A percentile compares a stretch with the other conserved stretches of the same genome.
Evolutionary conservation across 2,888 invertebrate species (phyloP).

Genomic region (Drosophila longiperda): DNA sequence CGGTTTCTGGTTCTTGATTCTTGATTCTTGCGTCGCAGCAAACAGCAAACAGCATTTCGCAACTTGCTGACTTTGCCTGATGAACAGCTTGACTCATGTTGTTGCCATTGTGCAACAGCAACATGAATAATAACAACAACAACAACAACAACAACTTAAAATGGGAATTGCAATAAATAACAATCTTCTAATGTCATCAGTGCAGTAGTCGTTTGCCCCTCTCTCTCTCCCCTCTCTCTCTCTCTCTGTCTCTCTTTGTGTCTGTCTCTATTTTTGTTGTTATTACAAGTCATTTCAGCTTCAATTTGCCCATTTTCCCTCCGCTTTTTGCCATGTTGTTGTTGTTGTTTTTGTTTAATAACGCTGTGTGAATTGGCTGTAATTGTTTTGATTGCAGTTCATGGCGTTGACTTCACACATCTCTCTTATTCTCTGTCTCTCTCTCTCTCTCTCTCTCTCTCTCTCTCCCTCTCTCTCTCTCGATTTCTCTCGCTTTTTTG

Average conservation of each 20-base stretch:
- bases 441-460: background rate
- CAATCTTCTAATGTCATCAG: constrained; percentile 79
- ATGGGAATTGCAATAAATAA: constrained; percentile 77
- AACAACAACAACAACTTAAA: constrained; percentile 25
- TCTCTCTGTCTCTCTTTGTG: background rate
- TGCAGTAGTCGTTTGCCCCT: constrained; percentile 41
- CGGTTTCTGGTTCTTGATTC: constrained; percentile 28
- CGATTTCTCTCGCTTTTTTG: background rate
- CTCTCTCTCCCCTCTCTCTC: background rate
- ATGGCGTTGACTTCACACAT: constrained; percentile 60
- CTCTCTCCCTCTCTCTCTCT: background rate
- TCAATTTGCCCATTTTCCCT: background rate
- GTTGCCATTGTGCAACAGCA: constrained; percentile 13
- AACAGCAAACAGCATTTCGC: constrained; percentile 26
- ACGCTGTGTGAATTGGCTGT: constrained; percentile 72
- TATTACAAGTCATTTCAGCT: constrained; percentile 1
- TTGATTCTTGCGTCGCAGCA: constrained; percentile 14
- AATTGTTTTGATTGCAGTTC: constrained; percentile 82
- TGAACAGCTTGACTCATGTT: constrained; percentile 43
- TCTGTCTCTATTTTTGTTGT: background rate
- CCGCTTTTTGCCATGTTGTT: constrained; percentile 11
- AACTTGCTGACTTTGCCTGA: constrained; percentile 46
- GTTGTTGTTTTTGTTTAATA: constrained; percentile 52
- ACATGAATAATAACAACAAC: constrained; percentile 20
- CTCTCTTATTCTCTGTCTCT: background rate